Conservation (phyloP, 2,888 invertebrate genomes). For the Ichneumoninae sp. region DNA sequence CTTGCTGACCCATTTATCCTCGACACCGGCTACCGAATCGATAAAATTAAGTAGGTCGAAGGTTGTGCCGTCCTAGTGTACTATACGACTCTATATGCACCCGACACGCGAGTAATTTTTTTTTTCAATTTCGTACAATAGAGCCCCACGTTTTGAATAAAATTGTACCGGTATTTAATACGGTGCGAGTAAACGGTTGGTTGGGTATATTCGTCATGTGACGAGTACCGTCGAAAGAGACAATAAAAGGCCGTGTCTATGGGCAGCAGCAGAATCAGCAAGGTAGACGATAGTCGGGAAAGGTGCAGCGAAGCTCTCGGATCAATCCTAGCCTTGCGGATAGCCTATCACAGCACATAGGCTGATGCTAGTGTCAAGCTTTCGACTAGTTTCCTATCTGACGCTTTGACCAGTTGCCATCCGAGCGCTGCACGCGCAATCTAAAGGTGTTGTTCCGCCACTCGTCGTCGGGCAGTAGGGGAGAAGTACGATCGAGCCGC, state of each 20-base stretch:
- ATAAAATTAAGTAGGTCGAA: constrained; percentile 67
- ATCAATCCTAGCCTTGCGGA: constrained; percentile 12
- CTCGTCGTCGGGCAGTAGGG: constrained; percentile 55
- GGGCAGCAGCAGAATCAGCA: neutral
- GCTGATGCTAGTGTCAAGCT: constrained; percentile 1
- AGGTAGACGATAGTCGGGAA: constrained; percentile 12
- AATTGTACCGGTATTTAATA: neutral
- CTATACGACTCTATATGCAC: constrained; percentile 1
- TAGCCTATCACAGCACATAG: neutral
- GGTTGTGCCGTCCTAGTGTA: constrained; percentile 55
- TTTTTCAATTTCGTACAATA: neutral
- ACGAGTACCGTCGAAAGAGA: neutral
- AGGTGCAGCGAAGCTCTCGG: constrained; percentile 15
- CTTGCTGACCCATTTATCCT: constrained; percentile 62
- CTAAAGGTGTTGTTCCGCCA: constrained; percentile 50
- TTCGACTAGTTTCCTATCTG: constrained; percentile 38
- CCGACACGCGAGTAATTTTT: neutral
- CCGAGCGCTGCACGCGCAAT: constrained; percentile 58
- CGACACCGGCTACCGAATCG: constrained; percentile 58
- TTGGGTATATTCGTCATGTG: neutral
- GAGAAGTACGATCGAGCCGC: constrained; percentile 39
- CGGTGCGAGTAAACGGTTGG: neutral
- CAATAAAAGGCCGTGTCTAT: neutral
- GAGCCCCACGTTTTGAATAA: neutral
- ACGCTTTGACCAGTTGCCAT: constrained; percentile 59